Conservation (phyloP, 2,113 vertebrate species). For the Sitta europaea region DNA sequence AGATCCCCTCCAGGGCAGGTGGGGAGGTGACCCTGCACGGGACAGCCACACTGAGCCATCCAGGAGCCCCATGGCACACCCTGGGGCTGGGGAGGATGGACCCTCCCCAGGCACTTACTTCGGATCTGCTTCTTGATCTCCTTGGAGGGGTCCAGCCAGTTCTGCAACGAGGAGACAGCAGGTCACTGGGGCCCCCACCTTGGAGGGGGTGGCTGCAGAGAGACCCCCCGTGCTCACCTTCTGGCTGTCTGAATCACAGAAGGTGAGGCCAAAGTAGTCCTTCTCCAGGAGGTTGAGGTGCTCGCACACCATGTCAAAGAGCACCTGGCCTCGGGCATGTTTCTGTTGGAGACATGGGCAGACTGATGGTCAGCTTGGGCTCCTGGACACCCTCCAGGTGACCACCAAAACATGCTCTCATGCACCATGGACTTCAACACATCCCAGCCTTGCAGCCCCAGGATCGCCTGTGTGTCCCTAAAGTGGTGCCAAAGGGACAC, state of each 20-base stretch:
- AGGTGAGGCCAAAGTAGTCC: slow-evolving; percentile 94
- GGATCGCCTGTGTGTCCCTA: background rate
- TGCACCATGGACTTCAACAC: background rate
- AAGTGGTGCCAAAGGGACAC: fast-evolving
- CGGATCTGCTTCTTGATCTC: slow-evolving; percentile 99
- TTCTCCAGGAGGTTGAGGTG: slow-evolving; percentile 97
- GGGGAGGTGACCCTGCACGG: background rate
- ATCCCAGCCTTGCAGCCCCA: background rate
- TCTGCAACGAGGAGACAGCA: slow-evolving; percentile 68
- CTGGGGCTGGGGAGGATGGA: background rate
- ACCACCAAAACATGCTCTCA: background rate
- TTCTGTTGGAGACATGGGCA: slow-evolving; percentile 75
- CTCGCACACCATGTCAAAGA: slow-evolving; percentile 91
- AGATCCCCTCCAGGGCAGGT: background rate
- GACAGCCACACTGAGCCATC: background rate
- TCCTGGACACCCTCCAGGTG: background rate
- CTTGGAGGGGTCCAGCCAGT: slow-evolving; percentile 98
- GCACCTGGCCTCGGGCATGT: slow-evolving; percentile 88
- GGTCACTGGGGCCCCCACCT: background rate
- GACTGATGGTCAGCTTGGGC: background rate
- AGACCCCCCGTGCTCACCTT: slow-evolving; percentile 78
- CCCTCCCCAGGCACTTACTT: slow-evolving; percentile 79
- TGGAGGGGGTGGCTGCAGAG: background rate
- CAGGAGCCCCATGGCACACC: fast-evolving
- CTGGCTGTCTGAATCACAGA: slow-evolving; percentile 92